Evolutionary conservation across 2,113 vertebrate genomes (phyloP).

Genomic region (Maccullochella peelii): DNA sequence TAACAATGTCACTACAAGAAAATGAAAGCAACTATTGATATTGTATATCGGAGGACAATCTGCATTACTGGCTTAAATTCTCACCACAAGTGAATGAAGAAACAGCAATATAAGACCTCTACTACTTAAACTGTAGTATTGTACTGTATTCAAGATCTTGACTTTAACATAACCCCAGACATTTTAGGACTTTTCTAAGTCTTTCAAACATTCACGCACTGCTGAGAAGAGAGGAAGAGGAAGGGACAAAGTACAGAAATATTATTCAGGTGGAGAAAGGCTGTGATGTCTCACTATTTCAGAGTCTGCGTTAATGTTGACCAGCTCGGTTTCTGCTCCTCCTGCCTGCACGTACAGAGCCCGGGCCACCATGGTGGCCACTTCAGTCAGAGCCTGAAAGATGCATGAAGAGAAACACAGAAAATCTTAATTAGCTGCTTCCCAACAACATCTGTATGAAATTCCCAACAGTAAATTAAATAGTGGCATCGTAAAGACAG

Average conservation of each 20-base stretch:
- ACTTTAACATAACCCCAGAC: background rate
- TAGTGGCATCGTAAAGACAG: background rate
- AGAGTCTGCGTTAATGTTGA: conserved; percentile 84
- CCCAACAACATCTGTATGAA: background rate
- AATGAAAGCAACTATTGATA: background rate
- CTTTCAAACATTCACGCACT: background rate
- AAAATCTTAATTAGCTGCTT: background rate
- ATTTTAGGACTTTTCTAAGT: too few relatives aligned
- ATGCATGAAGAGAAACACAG: background rate
- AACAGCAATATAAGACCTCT: background rate
- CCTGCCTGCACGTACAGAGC: conserved; percentile 90
- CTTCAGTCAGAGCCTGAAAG: conserved; percentile 87
- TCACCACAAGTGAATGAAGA: background rate
- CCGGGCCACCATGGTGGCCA: conserved; percentile 89
- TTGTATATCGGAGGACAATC: background rate
- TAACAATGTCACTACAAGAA: background rate
- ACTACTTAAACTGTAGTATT: background rate
- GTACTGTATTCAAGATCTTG: background rate
- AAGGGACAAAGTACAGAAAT: background rate
- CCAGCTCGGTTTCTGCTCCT: conserved; percentile 66
- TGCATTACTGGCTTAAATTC: background rate
- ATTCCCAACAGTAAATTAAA: background rate
- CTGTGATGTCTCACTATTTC: conserved; percentile 82
- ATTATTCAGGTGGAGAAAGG: too few relatives aligned
- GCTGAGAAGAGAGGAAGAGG: background rate